Percentiles rank a stretch among this genome's conserved stretches.
These are phyloP conservation scores for Hermatobates lingyangjiaoensis DNA, from an alignment of 1,140 invertebrate genomes.

Conservation along the genomic window DNA sequence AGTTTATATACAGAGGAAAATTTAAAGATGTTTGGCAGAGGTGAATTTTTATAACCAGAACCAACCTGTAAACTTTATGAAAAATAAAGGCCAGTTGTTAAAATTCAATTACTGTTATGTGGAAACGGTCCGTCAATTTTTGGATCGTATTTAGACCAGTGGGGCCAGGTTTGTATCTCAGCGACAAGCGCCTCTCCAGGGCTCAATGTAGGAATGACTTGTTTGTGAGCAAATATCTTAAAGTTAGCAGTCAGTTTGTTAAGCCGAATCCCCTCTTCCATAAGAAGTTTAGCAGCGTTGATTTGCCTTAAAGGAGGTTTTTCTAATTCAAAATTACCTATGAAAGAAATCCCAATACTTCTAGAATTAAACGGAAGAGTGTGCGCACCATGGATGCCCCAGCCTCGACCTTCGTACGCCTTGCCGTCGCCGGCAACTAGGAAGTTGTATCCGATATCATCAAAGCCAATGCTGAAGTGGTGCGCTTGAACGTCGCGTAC, in stretches of 20 bases:
- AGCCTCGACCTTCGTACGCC: constrained; percentile 50
- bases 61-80: too few species aligned
- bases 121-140: background rate
- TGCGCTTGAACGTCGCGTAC: constrained; percentile 30
- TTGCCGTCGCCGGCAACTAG: constrained; percentile 55
- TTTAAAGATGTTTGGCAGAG: too few species aligned
- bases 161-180: background rate
- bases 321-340: constrained; percentile 24
- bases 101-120: background rate
- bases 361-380: constrained; percentile 42
- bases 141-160: background rate
- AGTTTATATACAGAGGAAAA: too few species aligned
- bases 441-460: constrained; percentile 55
- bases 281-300: constrained; percentile 13
- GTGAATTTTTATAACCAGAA: too few species aligned
- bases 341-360: constrained; percentile 54
- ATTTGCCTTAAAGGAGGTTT: background rate
- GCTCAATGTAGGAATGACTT: constrained; percentile 43
- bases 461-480: constrained; percentile 33
- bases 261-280: constrained; percentile 23
- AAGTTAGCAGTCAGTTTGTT: constrained; percentile 33
- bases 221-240: constrained; percentile 44
- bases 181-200: constrained; percentile 30
- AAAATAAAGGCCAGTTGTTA: too few species aligned
- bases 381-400: constrained; percentile 42